Base-by-base conservation (phyloP, 2,797 vertebrate species). In the Argyrosomus regius region DNA sequence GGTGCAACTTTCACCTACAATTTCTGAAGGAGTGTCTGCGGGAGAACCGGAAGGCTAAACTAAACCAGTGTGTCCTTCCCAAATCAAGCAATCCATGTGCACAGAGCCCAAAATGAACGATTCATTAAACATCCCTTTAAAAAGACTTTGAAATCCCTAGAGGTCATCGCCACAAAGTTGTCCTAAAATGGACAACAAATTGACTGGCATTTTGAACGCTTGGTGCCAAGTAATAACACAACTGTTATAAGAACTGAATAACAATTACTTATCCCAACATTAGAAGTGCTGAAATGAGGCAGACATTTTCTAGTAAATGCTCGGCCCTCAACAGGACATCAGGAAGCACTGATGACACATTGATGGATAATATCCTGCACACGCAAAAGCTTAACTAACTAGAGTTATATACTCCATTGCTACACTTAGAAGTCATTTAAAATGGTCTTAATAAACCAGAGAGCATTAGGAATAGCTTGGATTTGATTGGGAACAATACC, bases 1-100 rank as follows among this genome's bases (percentile, higher is more conserved):
- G 53, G 39, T 49, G 59, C 3, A 8, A 24, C 17, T 50, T 61
- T 50, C 35, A 39, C 35, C 35, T 39, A 39, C 35, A 39, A 9
- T 39, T 39, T 8, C 35, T 39, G 35, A 67, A 65, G 22, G 39
- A 66, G 50, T 22, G 57, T 58, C 65, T 26, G 48, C 35, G 6
- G 31, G 28, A 28, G n/a, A 57, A 48, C 7, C 45, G n/a, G 46
- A 53, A 35, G 60, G 54, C 31, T 65, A 43, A 77, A 70, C 26
- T 24, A 13, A 69, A 65, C 49, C 41, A 35, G 12, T 0, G 3
- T 7, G 35, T 35, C 22, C 39, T n/a, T 71, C 71, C 20, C 10
- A 54, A 74, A 64, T 46, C 12, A 69, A n/a, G 45, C 1, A 1
- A 54, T 35, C 14, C 31, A 22, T 24, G 31, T 41, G 28, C 59